phyloP scores from a whole-genome alignment of 1,140 invertebrate species.

The Pentalonia nigronervosa region DNA sequence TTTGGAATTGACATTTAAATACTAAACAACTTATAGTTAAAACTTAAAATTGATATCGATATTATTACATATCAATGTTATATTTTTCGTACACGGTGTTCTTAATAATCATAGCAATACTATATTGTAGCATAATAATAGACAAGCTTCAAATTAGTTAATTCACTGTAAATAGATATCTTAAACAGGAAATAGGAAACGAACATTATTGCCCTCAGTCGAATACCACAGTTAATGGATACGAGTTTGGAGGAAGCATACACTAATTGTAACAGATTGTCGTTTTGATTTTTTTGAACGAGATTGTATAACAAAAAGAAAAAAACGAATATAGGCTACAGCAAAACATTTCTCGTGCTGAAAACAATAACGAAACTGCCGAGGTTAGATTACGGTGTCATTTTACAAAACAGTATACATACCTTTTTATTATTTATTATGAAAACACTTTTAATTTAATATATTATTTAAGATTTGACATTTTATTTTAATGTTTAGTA shows the following conservation, averaged over 20 bases:
- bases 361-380: background rate
- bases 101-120: background rate
- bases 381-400: background rate
- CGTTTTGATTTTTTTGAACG: background rate
- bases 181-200: background rate
- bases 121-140: background rate
- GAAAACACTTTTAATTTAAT: too few relatives aligned
- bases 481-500: background rate
- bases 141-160: background rate
- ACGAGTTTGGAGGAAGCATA: background rate
- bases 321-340: background rate
- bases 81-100: background rate
- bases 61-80: background rate
- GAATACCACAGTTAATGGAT: background rate
- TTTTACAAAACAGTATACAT: background rate
- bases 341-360: background rate
- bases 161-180: background rate
- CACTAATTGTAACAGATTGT: conserved; percentile 1
- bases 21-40: background rate
- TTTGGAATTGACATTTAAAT: background rate
- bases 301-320: background rate
- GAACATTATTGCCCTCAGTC: background rate
- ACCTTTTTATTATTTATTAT: too few relatives aligned
- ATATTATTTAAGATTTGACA: too few relatives aligned
- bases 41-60: background rate